Evolutionary conservation across 2,797 vertebrate species (phyloP).

Genomic region (Trachurus trachurus): DNA sequence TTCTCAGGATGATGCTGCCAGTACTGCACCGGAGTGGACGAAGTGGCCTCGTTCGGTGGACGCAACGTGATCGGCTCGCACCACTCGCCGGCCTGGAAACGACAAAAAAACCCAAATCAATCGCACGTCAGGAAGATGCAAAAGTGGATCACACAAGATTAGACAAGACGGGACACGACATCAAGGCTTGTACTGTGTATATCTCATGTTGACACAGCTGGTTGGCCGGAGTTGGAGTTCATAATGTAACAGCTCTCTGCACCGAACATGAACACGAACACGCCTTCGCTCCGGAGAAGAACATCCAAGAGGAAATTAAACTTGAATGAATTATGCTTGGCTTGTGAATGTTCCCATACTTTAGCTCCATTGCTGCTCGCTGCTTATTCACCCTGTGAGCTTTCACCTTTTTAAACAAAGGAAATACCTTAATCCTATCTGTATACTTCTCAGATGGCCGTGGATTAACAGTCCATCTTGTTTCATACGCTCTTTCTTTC

Average conservation of each 20-base stretch:
- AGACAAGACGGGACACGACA: constrained; percentile 28
- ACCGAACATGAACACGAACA: constrained; percentile 21
- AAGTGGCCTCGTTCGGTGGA: constrained; percentile 97
- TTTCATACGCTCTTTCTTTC: constrained; percentile 33
- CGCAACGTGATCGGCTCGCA: constrained; percentile 98
- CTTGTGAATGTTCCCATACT: constrained; percentile 3
- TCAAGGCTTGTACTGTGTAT: not conserved
- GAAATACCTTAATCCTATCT: constrained; percentile 41
- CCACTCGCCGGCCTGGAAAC: constrained; percentile 97
- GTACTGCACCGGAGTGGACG: constrained; percentile 98
- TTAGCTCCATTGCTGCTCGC: constrained; percentile 15
- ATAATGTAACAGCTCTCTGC: constrained; percentile 35
- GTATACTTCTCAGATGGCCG: constrained; percentile 47
- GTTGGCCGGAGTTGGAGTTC: constrained; percentile 39
- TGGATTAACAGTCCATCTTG: constrained; percentile 32
- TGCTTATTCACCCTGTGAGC: constrained; percentile 1
- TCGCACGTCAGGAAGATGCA: constrained; percentile 28
- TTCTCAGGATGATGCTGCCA: constrained; percentile 99
- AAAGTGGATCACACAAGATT: constrained; percentile 39
- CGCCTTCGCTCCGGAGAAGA: constrained; percentile 24
- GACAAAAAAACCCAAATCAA: constrained; percentile 37
- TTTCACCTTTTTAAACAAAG: constrained; percentile 37
- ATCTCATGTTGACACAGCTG: constrained; percentile 32
- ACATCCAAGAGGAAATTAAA: constrained; percentile 58
- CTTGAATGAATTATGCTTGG: constrained; percentile 24